These are phyloP conservation scores for Drosophila longiperda DNA, from an alignment of 2,888 invertebrate genomes.

Conservation along the genomic window DNA sequence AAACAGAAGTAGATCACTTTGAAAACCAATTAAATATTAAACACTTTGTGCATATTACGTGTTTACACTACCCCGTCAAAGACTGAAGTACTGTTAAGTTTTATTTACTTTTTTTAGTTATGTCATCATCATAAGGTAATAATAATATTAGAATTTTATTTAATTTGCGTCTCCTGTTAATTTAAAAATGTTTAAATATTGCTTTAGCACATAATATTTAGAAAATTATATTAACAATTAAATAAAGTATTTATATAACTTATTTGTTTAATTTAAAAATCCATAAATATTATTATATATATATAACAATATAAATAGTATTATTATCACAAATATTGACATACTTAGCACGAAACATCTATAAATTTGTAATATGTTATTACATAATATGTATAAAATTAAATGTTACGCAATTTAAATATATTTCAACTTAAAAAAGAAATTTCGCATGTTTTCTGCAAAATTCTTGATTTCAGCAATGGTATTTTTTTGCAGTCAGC, in stretches of 20 bases:
- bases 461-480: neutral
- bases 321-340: too few relatives aligned
- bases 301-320: too few relatives aligned
- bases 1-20: conserved; percentile 48
- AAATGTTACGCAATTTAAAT: neutral
- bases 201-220: neutral
- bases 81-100: neutral
- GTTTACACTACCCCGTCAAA: neutral
- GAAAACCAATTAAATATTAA: conserved; percentile 58
- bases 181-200: neutral
- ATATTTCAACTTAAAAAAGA: neutral
- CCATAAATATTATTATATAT: neutral
- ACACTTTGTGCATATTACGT: conserved; percentile 30
- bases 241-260: neutral
- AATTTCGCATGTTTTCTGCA: neutral
- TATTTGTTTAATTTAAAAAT: neutral
- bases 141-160: neutral
- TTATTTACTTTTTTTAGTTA: neutral
- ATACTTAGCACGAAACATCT: neutral
- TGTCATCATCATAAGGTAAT: neutral
- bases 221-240: neutral
- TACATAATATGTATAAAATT: neutral
- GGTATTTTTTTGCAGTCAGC: neutral
- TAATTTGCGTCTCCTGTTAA: neutral
- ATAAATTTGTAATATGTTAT: neutral